Evolutionary conservation across 2,113 vertebrate species (phyloP), one percentile per base, ranked within the genome.

Genomic region (Nycticebus coucang): DNA sequence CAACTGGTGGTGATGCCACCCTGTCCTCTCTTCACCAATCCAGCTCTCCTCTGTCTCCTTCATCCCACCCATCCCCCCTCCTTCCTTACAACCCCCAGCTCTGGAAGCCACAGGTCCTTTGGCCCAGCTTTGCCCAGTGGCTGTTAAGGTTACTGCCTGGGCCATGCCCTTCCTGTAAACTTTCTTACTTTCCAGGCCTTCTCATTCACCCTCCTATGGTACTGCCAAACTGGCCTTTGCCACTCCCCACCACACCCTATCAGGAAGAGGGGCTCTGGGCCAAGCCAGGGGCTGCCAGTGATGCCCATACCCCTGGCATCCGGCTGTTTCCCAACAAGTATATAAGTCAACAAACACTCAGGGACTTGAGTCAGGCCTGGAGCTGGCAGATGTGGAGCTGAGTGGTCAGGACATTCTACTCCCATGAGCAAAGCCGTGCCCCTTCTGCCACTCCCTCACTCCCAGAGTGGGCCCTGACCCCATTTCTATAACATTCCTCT

Each of bases 261-360:
- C 21, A 71, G 88, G 57, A 77, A 64, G 72, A 91, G 57, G 81
- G 81, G 41, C 68, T 88, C 94, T 89, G 93, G 84, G 86, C 93
- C 89, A 95, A 91, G 28, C 71, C 33, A 78, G 69, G 78, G 82
- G 50, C 88, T 96, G 91, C 92, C 84, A 93, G 84, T 82, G 95
- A 83, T 79, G 96, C 80, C 82, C 77, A 93, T 72, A 87, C 50
- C 87, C 79, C 57, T 53, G 45, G 77, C 83, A 93, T 90, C 90
- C 12, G 60, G 75, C 89, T 93, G 9, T 79, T 93, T 95, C 68
- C 95, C 84, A 1, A 90, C 72, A 96, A 96, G 85, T 87, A 69
- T 45, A 5, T 62, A 90, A 87, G 87, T 97, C 95, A 97, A 97
- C 94, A 97, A 91, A 95, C 60, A 93, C 21, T 45, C 62, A 1